Percentiles rank a stretch among this genome's conserved stretches.
phyloP scores from a whole-genome alignment of 2,113 vertebrate species.

The Trogon melanurus region DNA sequence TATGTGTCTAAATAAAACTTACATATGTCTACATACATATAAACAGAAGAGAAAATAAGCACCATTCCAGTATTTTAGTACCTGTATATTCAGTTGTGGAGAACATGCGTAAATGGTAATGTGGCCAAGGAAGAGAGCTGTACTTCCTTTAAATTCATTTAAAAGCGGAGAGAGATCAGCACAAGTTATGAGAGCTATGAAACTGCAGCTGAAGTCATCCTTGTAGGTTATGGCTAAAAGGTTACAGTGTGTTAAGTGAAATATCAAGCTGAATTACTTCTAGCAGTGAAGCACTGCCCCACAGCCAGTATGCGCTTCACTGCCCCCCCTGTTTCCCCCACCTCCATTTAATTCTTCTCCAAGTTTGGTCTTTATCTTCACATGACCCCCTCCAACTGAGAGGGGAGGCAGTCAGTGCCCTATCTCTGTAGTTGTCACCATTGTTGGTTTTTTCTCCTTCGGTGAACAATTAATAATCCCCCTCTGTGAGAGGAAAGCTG shows the following conservation, averaged over 20 bases:
- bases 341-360: slow-evolving; percentile 55
- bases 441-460: slow-evolving; percentile 62
- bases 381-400: slow-evolving; percentile 49
- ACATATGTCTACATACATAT: neutral
- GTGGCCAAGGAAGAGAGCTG: neutral
- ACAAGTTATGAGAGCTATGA: neutral
- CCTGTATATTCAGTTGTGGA: neutral
- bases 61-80: neutral
- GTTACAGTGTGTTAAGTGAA: slow-evolving; percentile 2
- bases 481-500: slow-evolving; percentile 13
- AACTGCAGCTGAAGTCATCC: neutral
- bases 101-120: neutral
- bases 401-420: slow-evolving; percentile 56
- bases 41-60: neutral
- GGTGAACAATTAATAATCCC: slow-evolving; percentile 38
- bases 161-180: neutral
- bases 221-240: neutral
- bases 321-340: slow-evolving; percentile 12
- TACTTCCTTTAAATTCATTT: neutral
- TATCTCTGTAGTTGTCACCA: slow-evolving; percentile 47
- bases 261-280: slow-evolving; percentile 35
- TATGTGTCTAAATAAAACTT: neutral
- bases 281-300: neutral
- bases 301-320: neutral
- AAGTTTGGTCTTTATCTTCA: slow-evolving; percentile 59